Evolutionary conservation across 1,140 invertebrate genomes (phyloP).

Genomic region (Propsilocerus akamusi): DNA sequence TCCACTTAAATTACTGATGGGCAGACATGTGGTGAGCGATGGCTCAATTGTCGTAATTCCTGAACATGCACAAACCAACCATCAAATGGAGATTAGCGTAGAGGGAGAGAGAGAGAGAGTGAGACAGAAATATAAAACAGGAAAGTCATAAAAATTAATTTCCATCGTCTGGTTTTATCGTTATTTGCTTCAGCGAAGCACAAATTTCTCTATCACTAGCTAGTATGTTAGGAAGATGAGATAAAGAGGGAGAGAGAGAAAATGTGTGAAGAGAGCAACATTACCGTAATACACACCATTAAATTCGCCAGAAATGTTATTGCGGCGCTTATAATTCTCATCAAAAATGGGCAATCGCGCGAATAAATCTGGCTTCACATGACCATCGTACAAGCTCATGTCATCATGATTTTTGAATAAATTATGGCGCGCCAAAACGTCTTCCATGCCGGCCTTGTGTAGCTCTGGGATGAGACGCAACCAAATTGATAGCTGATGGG

Average conservation of each 20-base stretch:
- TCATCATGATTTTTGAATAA: slow-evolving; percentile 67
- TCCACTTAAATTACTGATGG: slow-evolving; percentile 25
- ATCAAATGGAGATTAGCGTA: slow-evolving; percentile 12
- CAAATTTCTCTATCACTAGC: slow-evolving; percentile 28
- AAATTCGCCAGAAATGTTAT: slow-evolving; percentile 5
- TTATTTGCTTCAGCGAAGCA: slow-evolving; percentile 29
- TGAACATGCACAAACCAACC: slow-evolving; percentile 11
- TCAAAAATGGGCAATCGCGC: slow-evolving; percentile 28
- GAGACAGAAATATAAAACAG: slow-evolving; percentile 8
- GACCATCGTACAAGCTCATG: slow-evolving; percentile 59
- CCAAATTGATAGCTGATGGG: slow-evolving; percentile 89
- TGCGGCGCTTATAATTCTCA: slow-evolving; percentile 20
- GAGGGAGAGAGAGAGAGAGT: slow-evolving; percentile 8
- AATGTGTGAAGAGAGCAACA: background rate
- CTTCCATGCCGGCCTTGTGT: slow-evolving; percentile 73
- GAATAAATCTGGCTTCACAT: slow-evolving; percentile 58
- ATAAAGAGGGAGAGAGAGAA: background rate
- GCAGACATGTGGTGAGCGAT: slow-evolving; percentile 34
- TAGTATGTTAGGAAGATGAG: slow-evolving; percentile 23
- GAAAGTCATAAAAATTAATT: slow-evolving; percentile 14
- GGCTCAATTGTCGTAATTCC: slow-evolving; percentile 32
- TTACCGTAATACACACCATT: slow-evolving; percentile 3
- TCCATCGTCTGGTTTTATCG: slow-evolving; percentile 24
- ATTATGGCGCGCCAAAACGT: slow-evolving; percentile 65
- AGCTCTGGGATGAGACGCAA: slow-evolving; percentile 79